Conservation (phyloP, 2,888 invertebrate species). For the Octonoba sinensis region DNA sequence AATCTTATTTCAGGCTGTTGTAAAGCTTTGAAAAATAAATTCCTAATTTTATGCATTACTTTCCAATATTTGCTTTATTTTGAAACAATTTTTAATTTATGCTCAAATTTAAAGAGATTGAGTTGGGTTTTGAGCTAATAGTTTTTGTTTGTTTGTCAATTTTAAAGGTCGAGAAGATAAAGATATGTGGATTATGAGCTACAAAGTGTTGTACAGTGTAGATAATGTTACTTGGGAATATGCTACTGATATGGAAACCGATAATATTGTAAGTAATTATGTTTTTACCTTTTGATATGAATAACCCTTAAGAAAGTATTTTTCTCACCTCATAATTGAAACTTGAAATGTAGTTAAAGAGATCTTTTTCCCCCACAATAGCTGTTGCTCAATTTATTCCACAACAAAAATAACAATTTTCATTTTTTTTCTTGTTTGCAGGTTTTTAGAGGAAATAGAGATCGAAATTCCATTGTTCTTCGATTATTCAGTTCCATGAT, state of each 20-base stretch:
- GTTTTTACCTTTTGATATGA: not conserved
- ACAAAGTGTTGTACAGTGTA: slow-evolving; percentile 69
- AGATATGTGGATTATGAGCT: slow-evolving; percentile 69
- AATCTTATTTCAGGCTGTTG: too few species aligned
- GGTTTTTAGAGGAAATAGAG: slow-evolving; percentile 70
- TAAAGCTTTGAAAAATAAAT: too few species aligned
- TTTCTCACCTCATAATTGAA: not conserved
- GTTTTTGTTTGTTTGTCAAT: not conserved
- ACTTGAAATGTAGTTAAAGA: not conserved
- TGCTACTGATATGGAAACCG: slow-evolving; percentile 60
- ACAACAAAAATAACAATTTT: not conserved
- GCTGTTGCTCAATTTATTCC: too few species aligned
- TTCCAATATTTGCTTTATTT: too few species aligned
- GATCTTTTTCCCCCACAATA: too few species aligned
- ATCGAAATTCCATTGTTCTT: slow-evolving; percentile 68
- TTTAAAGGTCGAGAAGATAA: slow-evolving; percentile 41
- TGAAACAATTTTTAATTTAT: too few species aligned
- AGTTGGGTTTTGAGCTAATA: too few species aligned
- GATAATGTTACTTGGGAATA: slow-evolving; percentile 69
- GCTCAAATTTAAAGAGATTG: too few species aligned
- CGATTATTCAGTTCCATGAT: slow-evolving; percentile 69
- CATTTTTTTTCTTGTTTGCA: slow-evolving; percentile 58
- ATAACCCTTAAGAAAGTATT: not conserved
- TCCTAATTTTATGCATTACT: too few species aligned
- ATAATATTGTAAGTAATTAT: slow-evolving; percentile 42